Base-by-base conservation (phyloP, 2,797 vertebrate species). In the Clarias pachynema region DNA sequence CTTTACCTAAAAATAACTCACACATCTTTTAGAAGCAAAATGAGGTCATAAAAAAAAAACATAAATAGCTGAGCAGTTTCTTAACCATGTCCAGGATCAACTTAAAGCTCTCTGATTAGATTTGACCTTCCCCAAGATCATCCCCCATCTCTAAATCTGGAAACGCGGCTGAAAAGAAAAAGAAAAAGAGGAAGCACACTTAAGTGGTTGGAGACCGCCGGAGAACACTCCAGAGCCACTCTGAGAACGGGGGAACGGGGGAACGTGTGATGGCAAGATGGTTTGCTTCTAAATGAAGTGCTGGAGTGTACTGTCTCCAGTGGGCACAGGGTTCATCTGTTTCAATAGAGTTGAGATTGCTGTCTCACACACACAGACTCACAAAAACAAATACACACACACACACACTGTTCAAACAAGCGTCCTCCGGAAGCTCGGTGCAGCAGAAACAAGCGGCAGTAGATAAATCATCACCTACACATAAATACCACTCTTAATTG, bases 401-500 rank as follows among this genome's bases (percentile, higher is more conserved):
- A 59, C 74, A 34, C 68, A 44, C 68, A 40, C 56, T 6, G 59
- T 40, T 26, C 26, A 60, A 80, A 60, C 68, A 40, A 72, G 56
- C 37, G 60, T 53, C 18, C 49, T 26, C 31, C 5, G 16, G 40
- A 75, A 26, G 44, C 69, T 81, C 77, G 18, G 34, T 62, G 77
- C 34, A 1, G 77, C 77, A 79, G 59, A 44, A 62, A 63, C 22
- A 62, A 37, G 44, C 66, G 18, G 70, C 70, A 31, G 79, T 44
- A 40, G 60, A 85, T 85, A 81, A 81, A 82, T 82, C 80, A 85
- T 59, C 57, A 81, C 77, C 70, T 81, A 60, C 49, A 74, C 49
- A 66, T 74, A 85, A 85, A 85, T 85, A 85, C 70, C 84, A 81
- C 22, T 75, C 60, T 40, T 75, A 85, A 81, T 66, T 85, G 79